Evolutionary conservation across 2,888 invertebrate genomes (phyloP).

Genomic region (Hydrotaea cyrtoneurina): DNA sequence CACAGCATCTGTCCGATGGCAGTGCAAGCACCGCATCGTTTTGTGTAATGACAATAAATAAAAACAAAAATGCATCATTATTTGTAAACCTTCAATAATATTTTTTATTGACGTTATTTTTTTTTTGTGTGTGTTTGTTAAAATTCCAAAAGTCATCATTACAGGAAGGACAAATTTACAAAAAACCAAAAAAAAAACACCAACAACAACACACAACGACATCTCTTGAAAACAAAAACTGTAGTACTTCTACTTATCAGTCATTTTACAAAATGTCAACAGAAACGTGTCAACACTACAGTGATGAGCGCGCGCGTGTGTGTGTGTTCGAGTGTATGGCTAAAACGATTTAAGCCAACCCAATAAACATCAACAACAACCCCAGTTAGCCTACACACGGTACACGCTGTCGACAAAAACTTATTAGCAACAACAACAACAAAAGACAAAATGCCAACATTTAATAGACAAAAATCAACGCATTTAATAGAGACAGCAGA

Average conservation of each 20-base stretch:
- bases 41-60: background rate
- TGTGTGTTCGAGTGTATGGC: background rate
- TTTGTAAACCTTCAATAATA: slow-evolving; percentile 7
- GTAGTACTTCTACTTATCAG: background rate
- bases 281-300: background rate
- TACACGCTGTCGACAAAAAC: background rate
- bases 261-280: slow-evolving; percentile 12
- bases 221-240: background rate
- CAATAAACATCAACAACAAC: too few relatives aligned
- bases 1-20: too few relatives aligned
- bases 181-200: background rate
- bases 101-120: background rate
- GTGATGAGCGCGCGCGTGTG: background rate
- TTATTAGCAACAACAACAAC: background rate
- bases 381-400: too few relatives aligned
- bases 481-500: background rate
- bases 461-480: background rate
- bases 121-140: background rate
- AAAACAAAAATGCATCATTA: background rate
- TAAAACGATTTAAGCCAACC: background rate
- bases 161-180: background rate
- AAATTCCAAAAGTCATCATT: background rate
- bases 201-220: background rate
- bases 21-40: background rate
- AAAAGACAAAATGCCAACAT: background rate